phyloP scores from a whole-genome alignment of 2,797 vertebrate species.

The Dicrostonyx torquatus region DNA sequence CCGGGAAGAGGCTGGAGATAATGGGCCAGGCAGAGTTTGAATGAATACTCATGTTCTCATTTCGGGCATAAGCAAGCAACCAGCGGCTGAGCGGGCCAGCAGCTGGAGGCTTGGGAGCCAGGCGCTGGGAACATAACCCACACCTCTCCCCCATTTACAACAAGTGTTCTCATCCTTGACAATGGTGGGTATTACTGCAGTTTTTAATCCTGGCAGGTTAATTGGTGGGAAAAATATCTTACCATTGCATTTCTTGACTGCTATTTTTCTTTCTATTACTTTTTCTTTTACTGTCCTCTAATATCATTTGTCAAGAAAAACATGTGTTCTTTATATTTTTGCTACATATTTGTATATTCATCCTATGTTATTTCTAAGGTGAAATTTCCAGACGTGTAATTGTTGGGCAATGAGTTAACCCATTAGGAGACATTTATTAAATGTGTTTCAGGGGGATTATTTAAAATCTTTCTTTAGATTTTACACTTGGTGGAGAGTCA shows the following conservation, averaged over 20 bases:
- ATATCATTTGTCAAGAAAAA: slow-evolving; percentile 53
- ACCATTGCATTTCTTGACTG: slow-evolving; percentile 36
- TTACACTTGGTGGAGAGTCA: slow-evolving; percentile 32
- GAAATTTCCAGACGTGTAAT: slow-evolving; percentile 52
- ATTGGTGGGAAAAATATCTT: slow-evolving; percentile 45
- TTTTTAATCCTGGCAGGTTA: slow-evolving; percentile 51
- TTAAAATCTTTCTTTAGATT: slow-evolving; percentile 50
- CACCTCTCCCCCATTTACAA: too few relatives aligned
- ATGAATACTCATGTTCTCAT: too few relatives aligned
- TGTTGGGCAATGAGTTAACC: slow-evolving; percentile 13
- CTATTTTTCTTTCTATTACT: slow-evolving; percentile 10
- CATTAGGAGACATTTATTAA: not conserved
- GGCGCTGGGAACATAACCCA: too few relatives aligned
- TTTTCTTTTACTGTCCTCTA: slow-evolving; percentile 52
- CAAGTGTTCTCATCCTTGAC: not conserved
- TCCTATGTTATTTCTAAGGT: slow-evolving; percentile 49
- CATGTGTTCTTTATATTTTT: slow-evolving; percentile 42
- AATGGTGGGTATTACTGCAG: not conserved
- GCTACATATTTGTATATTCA: slow-evolving; percentile 24
- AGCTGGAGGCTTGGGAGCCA: too few relatives aligned
- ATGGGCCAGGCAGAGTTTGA: too few relatives aligned
- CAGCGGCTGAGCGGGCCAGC: too few relatives aligned
- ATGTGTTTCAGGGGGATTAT: slow-evolving; percentile 28
- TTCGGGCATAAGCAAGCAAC: too few relatives aligned
- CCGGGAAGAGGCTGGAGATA: too few relatives aligned